phyloP scores from a whole-genome alignment of 2,113 vertebrate genomes.

The Myotis brandtii region DNA sequence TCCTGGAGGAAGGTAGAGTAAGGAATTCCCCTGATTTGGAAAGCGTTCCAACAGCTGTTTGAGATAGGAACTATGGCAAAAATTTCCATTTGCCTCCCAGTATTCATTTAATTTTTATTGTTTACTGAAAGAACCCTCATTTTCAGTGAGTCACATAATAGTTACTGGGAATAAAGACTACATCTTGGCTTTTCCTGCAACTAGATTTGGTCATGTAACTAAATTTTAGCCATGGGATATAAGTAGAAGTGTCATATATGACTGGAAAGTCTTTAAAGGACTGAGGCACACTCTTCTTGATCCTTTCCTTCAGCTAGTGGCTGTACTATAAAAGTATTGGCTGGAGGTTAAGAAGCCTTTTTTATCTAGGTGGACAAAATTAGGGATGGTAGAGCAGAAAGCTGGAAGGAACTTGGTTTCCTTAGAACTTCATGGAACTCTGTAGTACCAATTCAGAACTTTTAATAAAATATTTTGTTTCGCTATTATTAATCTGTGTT shows the following conservation, averaged over 20 bases:
- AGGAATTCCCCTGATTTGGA: neutral
- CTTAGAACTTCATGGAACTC: neutral
- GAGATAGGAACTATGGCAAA: neutral
- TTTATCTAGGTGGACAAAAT: neutral
- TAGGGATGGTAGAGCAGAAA: neutral
- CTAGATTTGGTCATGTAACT: neutral
- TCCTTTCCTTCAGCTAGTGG: neutral
- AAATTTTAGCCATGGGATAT: neutral
- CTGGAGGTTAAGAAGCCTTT: neutral
- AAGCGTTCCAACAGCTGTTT: neutral
- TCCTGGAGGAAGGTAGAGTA: neutral
- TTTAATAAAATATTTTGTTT: conserved; percentile 39
- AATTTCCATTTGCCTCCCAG: neutral
- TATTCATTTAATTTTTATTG: conserved; percentile 1
- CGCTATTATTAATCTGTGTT: conserved; percentile 10
- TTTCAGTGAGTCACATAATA: neutral
- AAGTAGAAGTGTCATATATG: neutral
- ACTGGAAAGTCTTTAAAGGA: neutral
- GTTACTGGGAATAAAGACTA: neutral
- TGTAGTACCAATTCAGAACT: conserved; percentile 1
- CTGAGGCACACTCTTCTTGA: neutral
- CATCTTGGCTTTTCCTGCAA: neutral
- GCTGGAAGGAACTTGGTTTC: neutral
- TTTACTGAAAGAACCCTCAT: neutral
- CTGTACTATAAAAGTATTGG: neutral